phyloP scores from a whole-genome alignment of 2,888 invertebrate species.

The Phytoseiulus persimilis region DNA sequence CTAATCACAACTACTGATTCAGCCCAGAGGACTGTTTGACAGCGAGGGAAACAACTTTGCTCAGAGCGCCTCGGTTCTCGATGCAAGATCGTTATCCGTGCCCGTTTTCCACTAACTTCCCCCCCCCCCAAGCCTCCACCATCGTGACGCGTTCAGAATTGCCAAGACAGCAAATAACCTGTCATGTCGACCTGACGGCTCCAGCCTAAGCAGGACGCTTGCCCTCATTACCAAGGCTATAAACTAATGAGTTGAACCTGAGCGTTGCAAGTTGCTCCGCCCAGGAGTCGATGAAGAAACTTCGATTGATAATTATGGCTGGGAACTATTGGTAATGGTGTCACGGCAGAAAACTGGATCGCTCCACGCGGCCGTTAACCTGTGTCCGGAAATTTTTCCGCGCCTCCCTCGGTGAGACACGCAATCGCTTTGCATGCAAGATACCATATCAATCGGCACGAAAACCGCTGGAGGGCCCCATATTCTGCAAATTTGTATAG shows the following conservation, averaged over 20 bases:
- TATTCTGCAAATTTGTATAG: too few species aligned
- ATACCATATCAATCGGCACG: too few species aligned
- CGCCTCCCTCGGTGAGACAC: too few species aligned
- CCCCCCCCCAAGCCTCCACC: background rate
- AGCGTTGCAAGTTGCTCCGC: background rate
- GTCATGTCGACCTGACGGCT: background rate
- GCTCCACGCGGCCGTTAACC: background rate
- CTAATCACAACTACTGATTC: background rate
- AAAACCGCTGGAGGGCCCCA: too few species aligned
- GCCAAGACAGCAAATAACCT: background rate
- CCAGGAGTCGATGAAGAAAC: background rate
- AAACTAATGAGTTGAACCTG: background rate
- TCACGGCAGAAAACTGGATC: background rate
- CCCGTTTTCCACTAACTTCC: background rate
- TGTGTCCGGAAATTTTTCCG: background rate
- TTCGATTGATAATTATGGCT: background rate
- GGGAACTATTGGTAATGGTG: background rate
- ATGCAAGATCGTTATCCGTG: background rate
- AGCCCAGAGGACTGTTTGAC: background rate
- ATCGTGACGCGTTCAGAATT: background rate
- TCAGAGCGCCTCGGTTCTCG: background rate
- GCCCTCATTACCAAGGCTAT: background rate
- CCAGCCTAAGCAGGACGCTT: background rate
- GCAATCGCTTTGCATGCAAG: too few species aligned
- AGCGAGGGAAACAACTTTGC: background rate